phyloP scores from a whole-genome alignment of 2,888 invertebrate species.

The Caenorhabditis doughertyi region DNA sequence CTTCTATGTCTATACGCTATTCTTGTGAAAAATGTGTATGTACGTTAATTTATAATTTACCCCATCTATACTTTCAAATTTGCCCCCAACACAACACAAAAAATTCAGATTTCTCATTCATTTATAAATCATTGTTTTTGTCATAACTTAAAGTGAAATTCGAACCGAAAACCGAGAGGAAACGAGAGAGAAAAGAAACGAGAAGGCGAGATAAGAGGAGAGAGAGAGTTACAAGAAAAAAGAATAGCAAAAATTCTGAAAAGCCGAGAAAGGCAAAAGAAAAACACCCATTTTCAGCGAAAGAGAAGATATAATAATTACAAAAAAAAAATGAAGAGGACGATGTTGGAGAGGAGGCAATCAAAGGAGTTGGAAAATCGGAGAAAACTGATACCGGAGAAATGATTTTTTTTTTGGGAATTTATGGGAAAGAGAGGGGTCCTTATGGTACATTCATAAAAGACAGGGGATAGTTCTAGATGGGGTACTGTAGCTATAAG shows the following conservation, averaged over 20 bases:
- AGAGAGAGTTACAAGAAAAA: slow-evolving; percentile 15
- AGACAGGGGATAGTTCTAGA: slow-evolving; percentile 34
- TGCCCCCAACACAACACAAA: slow-evolving; percentile 2
- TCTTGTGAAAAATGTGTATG: background rate
- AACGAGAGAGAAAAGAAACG: slow-evolving; percentile 21
- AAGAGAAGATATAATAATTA: slow-evolving; percentile 21
- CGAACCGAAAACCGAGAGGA: slow-evolving; percentile 44
- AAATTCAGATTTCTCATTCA: slow-evolving; percentile 38
- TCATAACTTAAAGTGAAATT: slow-evolving; percentile 59
- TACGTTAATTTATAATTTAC: slow-evolving; percentile 8
- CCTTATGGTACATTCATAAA: slow-evolving; percentile 52
- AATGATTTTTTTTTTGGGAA: slow-evolving; percentile 6
- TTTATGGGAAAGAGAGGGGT: slow-evolving; percentile 12
- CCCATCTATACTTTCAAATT: slow-evolving; percentile 30
- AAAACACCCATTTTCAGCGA: slow-evolving; percentile 37
- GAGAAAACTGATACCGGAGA: slow-evolving; percentile 27
- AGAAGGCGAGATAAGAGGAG: background rate
- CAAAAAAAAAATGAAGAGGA: slow-evolving; percentile 1
- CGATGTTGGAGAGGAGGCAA: slow-evolving; percentile 6
- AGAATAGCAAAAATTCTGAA: slow-evolving; percentile 12
- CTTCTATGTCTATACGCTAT: background rate
- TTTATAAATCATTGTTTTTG: slow-evolving; percentile 47
- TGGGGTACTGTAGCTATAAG: slow-evolving; percentile 23
- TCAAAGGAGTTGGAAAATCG: slow-evolving; percentile 8
- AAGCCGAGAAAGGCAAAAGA: slow-evolving; percentile 10